Base-by-base conservation (phyloP, 2,113 vertebrate genomes). In the Tyto alba region DNA sequence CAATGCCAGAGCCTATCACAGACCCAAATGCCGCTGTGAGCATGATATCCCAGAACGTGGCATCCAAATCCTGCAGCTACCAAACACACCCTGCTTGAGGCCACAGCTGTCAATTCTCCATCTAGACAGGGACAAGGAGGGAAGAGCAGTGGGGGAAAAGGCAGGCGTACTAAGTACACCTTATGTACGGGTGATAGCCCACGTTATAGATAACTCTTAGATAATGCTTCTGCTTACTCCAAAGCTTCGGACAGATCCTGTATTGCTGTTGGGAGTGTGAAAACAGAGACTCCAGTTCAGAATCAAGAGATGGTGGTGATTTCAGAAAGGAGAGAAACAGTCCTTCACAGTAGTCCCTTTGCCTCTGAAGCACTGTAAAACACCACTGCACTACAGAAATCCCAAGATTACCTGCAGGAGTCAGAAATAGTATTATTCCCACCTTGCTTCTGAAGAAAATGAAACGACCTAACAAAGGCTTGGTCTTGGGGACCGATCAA, bases 41-140 rank as follows among this genome's bases (percentile, higher is more conserved):
- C 89, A 45, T 94, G 96, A 97, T 93, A 97, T 73, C 96, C 96
- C 85, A 89, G 89, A 59, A 57, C 36, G 32, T 97, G 97, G 96
- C 95, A 97, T 98, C 67, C 86, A 89, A 95, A 97, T 9, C 88
- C 93, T 96, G 91, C 95, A 97, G 94, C 95, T 94, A 95, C 88
- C 91, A 83, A 95, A 97, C 97, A 97, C 97, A 38, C 97, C 97
- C 97, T 97, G 91, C 80, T 87, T 85, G 62, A 79, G 85, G 91
- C 75, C 94, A 94, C 98, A 98, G 98, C 97, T 98, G 97, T 96
- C 94, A 86, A 40, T 89, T 96, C 95, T 96, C 74, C 83, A 89
- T 95, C 93, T 85, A 92, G 79, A 84, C 74, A 87, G 57, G 29
- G 86, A 86, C 71, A 78, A 94, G 73, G 38, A 95, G 68, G 66